Percentiles rank a stretch among this genome's conserved stretches.
Conservation (phyloP, 2,797 vertebrate genomes). For the Danio aesculapii region DNA sequence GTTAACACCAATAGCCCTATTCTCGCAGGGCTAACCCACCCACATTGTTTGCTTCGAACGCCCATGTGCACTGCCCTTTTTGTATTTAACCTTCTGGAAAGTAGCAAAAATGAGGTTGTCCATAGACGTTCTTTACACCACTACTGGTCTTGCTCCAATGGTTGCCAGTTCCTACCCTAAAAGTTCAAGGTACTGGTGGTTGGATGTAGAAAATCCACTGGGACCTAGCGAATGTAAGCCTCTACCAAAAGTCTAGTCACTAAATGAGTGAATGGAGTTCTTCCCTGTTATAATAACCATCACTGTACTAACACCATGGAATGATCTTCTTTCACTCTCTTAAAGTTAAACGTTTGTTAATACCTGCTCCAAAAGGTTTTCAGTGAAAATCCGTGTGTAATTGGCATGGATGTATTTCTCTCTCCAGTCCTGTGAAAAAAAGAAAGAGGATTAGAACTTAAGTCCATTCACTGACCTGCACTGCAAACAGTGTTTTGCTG, state of each 20-base stretch:
- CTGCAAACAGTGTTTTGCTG: conserved; percentile 62
- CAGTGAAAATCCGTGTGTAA: conserved; percentile 94
- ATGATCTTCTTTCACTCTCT: background rate
- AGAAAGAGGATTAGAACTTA: conserved; percentile 50
- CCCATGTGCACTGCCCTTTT: too few species aligned
- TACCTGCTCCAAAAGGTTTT: conserved; percentile 92
- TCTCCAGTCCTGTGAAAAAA: conserved; percentile 90
- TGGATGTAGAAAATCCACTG: background rate
- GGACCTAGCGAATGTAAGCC: background rate
- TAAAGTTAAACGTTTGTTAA: conserved; percentile 20
- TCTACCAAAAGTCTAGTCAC: background rate
- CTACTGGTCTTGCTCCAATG: background rate
- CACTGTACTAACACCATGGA: background rate
- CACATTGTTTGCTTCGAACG: too few species aligned
- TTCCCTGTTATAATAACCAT: background rate
- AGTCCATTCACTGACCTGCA: conserved; percentile 62
- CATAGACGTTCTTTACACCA: background rate
- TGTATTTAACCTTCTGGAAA: too few species aligned
- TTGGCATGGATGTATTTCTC: conserved; percentile 95
- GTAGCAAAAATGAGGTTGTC: background rate
- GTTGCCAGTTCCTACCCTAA: background rate
- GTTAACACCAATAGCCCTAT: too few species aligned
- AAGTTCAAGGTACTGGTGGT: background rate
- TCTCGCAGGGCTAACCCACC: too few species aligned
- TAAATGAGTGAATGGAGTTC: background rate